Base-by-base conservation (phyloP, 1,140 invertebrate species). In the Eueides isabella region DNA sequence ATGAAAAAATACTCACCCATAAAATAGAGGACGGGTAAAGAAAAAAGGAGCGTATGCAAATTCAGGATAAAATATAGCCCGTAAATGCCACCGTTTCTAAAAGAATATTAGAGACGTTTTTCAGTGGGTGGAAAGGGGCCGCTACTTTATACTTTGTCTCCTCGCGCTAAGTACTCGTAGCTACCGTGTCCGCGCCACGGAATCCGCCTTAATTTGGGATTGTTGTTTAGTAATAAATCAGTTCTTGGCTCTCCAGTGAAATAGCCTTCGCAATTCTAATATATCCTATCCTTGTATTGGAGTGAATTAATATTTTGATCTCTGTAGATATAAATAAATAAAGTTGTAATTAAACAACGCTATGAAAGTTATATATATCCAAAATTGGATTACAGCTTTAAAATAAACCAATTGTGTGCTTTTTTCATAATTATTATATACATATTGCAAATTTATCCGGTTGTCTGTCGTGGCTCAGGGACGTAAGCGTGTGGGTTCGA, bases 51-150 rank as follows among this genome's bases (percentile, higher is more conserved):
- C 92, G 93, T 94, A 94, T 94, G 93, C 93, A 94, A 94, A 94
- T 94, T 93, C 93, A 88, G 92, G 92, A 93, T 94, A 94, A 94
- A 94, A 94, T 94, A 94, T 94, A 94, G 93, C 92, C 93, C 93
- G 93, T 94, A 94, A 94, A 94, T 94, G 93, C 93, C 91, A 93
- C 93, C 91, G 93, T 93, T 93, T 93, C 93, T 93, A 93, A 93
- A 94, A 93, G 93, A 94, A 94, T 94, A 94, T 94, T 94, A 94
- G 92, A 94, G 92, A 93, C 92, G 93, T 93, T 94, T 94, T 94
- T 93, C 92, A 93, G 93, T 92, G 93, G 92, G 93, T 93, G 91
- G 93, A 75, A 85, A 86, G 89, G 87, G 87, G 88, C 81, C 75
- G 83, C 81, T 84, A 90, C 89, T 91, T 91, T 91, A 89, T 92